Base-by-base conservation (phyloP, 2,888 invertebrate species). In the Euplagia quadripunctaria region DNA sequence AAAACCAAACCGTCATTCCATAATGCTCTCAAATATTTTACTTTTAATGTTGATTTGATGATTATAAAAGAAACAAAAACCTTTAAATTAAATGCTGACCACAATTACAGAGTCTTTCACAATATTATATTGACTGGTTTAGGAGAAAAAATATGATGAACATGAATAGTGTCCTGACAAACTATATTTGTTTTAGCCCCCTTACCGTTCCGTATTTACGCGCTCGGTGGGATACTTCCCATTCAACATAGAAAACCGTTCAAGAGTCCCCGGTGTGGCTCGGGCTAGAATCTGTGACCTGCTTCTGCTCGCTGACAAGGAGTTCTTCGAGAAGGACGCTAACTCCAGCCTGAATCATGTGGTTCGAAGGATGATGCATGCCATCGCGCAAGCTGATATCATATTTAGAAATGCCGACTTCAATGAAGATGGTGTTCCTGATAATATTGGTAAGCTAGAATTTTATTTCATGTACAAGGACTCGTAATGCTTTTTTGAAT, bases 321-420 rank as follows among this genome's bases (percentile, higher is more conserved):
- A 94, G 77, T 96, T 96, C 87, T 92, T 90, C 75, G 91, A 90
- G 55, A 91, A 90, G 72, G 93, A 96, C 41, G 96, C 95, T 64
- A 93, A 95, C 76, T 91, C 93, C 7, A 95, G 95, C 76, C 84
- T 95, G 12, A 92, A 91, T 70, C 93, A 93, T 8, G 96, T 93
- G 2, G 93, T 96, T 0, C 83, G 91, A 46, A 88, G 95, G 64
- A 94, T 96, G 92, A 91, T 96, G 82, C 94, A 95, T 41, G 93
- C 96, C 0, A 91, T 96, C 1, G 94, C 96, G 1, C 96, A 96
- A 77, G 96, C 96, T 1, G 96, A 96, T 80, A 90, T 96, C 6
- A 94, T 96, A 74, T 96, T 96, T 77, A 93, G 96, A 76, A 96
- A 95, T 70, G 93, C 96, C 0, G 96, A 96, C 81, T 96, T 96